Conservation (phyloP, 2,797 vertebrate species). For the Pygocentrus nattereri region DNA sequence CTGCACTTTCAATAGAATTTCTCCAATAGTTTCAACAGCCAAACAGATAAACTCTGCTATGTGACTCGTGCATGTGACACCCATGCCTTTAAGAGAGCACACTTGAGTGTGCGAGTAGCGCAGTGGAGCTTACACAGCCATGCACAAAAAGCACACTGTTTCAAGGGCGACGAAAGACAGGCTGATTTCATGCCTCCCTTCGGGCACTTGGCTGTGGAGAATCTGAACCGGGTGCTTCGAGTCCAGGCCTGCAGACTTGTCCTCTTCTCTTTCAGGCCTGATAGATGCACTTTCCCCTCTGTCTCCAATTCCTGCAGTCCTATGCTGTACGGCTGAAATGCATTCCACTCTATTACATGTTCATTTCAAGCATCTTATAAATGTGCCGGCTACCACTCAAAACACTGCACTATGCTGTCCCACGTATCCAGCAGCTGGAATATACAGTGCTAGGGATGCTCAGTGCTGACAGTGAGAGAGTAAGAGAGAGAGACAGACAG, state of each 20-base stretch:
- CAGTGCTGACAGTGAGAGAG: not conserved
- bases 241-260: slow-evolving; percentile 48
- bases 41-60: slow-evolving; percentile 37
- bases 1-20: not conserved
- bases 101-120: slow-evolving; percentile 42
- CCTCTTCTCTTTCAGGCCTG: slow-evolving; percentile 29
- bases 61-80: slow-evolving; percentile 59
- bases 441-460: not conserved
- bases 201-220: slow-evolving; percentile 50
- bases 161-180: slow-evolving; percentile 53
- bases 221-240: slow-evolving; percentile 53
- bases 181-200: slow-evolving; percentile 56
- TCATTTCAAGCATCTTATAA: slow-evolving; percentile 52
- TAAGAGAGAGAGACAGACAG: not conserved
- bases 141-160: slow-evolving; percentile 61
- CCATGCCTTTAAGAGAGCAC: slow-evolving; percentile 54
- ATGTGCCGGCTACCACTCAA: slow-evolving; percentile 5
- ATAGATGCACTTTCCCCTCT: slow-evolving; percentile 2
- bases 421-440: not conserved
- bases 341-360: slow-evolving; percentile 44
- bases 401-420: not conserved
- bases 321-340: slow-evolving; percentile 11
- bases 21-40: not conserved
- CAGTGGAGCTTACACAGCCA: slow-evolving; percentile 32
- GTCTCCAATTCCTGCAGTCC: slow-evolving; percentile 6